Percentiles rank a stretch among this genome's conserved stretches.
These are phyloP conservation scores for Uria lomvia DNA, from an alignment of 2,113 vertebrate species.

Conservation along the genomic window DNA sequence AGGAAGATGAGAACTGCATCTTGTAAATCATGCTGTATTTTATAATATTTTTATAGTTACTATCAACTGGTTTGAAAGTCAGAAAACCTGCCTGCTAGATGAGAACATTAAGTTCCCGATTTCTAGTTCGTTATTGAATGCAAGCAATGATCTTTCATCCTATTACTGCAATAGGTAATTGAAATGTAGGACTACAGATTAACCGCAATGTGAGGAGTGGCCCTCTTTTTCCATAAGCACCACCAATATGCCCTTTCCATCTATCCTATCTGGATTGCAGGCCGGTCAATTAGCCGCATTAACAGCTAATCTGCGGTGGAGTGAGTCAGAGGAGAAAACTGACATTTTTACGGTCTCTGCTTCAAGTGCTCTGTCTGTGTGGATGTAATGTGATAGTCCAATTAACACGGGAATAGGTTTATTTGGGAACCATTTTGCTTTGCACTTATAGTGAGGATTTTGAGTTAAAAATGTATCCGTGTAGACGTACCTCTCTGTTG, in stretches of 20 bases:
- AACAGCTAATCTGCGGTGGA: not conserved
- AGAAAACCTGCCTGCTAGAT: not conserved
- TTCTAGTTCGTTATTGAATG: not conserved
- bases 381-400: not conserved
- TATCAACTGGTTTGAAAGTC: not conserved
- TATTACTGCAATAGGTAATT: not conserved
- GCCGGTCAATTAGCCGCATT: not conserved
- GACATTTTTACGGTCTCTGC: not conserved
- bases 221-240: not conserved
- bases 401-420: not conserved
- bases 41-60: not conserved
- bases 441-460: not conserved
- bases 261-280: not conserved
- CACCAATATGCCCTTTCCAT: not conserved
- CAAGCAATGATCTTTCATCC: not conserved
- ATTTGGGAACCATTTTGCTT: not conserved
- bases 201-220: not conserved
- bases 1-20: not conserved
- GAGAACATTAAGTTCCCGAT: conserved; percentile 8
- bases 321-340: not conserved
- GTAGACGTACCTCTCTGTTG: not conserved
- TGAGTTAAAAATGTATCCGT: not conserved
- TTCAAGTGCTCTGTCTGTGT: not conserved
- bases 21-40: not conserved
- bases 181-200: not conserved